Evolutionary conservation across 2,113 vertebrate species (phyloP).

Genomic region (Hystrix brachyura): DNA sequence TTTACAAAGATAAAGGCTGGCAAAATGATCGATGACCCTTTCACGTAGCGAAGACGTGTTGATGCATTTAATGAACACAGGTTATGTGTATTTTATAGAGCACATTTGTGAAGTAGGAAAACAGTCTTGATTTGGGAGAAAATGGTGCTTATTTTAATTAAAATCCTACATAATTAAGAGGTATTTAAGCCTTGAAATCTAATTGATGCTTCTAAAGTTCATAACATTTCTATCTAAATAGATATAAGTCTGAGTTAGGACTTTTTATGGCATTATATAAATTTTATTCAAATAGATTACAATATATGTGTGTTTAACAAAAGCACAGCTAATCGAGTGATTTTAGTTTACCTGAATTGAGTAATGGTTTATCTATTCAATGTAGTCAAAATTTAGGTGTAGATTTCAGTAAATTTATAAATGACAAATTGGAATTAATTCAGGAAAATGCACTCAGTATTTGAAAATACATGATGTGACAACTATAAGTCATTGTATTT

Average conservation of each 20-base stretch:
- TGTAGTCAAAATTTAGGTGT: not conserved
- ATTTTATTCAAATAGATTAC: not conserved
- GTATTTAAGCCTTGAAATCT: not conserved
- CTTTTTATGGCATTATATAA: not conserved
- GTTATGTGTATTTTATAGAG: slow-evolving; percentile 20
- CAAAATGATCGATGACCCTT: slow-evolving; percentile 32
- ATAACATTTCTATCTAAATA: not conserved
- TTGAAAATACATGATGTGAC: not conserved
- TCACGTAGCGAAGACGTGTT: not conserved
- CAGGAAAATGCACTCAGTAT: not conserved
- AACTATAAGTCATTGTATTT: not conserved
- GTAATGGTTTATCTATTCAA: not conserved
- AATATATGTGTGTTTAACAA: not conserved
- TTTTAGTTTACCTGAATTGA: not conserved
- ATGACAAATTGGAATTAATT: not conserved
- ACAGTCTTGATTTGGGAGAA: not conserved
- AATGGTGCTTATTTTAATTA: slow-evolving; percentile 45
- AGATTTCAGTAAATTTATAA: not conserved
- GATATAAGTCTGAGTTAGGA: not conserved
- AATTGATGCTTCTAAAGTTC: not conserved
- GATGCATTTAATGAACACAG: slow-evolving; percentile 11
- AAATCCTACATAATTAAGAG: slow-evolving; percentile 49
- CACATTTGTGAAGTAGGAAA: not conserved
- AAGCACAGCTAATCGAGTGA: not conserved
- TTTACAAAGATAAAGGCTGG: slow-evolving; percentile 40